These are phyloP conservation scores for Leptocoma aspasia DNA, from an alignment of 2,113 vertebrate species.

Conservation along the genomic window DNA sequence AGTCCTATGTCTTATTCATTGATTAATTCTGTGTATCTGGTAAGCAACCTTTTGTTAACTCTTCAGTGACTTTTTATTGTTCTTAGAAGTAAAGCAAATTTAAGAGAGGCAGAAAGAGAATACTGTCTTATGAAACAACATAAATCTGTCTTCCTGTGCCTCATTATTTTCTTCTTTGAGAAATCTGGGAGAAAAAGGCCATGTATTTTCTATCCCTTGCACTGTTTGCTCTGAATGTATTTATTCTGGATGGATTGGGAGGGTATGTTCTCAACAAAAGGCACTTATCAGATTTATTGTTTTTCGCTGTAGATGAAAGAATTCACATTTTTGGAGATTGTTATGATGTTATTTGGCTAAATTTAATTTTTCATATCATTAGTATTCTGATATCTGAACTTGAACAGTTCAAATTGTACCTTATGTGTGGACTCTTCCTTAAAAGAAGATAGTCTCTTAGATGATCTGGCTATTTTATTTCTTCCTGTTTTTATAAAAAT, in stretches of 20 bases:
- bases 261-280: background rate
- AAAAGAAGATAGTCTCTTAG: background rate
- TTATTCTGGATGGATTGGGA: background rate
- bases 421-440: background rate
- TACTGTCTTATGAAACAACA: background rate
- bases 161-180: constrained; percentile 37
- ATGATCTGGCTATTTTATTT: background rate
- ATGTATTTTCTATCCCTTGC: constrained; percentile 2
- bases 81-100: constrained; percentile 28
- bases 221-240: background rate
- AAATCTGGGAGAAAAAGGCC: constrained; percentile 24
- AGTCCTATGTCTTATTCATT: background rate
- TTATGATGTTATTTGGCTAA: background rate
- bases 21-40: constrained; percentile 3
- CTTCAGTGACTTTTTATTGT: background rate
- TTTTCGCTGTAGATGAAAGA: background rate
- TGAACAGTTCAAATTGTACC: background rate
- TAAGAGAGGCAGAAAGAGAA: constrained; percentile 15
- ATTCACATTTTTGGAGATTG: background rate
- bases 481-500: background rate
- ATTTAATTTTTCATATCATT: background rate
- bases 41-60: constrained; percentile 5
- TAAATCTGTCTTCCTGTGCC: constrained; percentile 31
- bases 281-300: background rate
- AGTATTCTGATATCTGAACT: background rate